These are phyloP conservation scores for Protophormia terraenovae DNA, from an alignment of 2,888 invertebrate genomes.

Conservation along the genomic window DNA sequence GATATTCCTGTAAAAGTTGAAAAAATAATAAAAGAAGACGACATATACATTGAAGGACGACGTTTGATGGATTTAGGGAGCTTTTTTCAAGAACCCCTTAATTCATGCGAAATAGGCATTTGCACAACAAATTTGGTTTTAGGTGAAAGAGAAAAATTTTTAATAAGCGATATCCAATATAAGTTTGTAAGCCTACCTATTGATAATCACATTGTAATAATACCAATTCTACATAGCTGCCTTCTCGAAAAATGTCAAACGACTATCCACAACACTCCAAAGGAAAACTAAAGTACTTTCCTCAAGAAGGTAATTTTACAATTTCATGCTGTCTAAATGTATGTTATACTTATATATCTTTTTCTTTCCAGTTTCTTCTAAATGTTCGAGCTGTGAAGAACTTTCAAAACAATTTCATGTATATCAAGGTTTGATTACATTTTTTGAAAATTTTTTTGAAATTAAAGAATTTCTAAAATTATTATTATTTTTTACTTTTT, in stretches of 20 bases:
- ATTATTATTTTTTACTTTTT: too few species aligned
- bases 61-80: conserved; percentile 19
- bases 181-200: conserved; percentile 34
- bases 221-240: conserved; percentile 49
- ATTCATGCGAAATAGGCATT: conserved; percentile 40
- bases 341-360: background rate
- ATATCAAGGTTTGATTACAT: too few species aligned
- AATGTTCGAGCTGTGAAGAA: background rate
- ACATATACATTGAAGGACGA: conserved; percentile 28
- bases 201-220: conserved; percentile 29
- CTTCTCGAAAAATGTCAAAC: conserved; percentile 37
- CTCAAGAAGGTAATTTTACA: conserved; percentile 39
- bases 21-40: conserved; percentile 14
- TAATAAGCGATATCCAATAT: conserved; percentile 30
- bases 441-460: too few species aligned
- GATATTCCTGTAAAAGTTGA: conserved; percentile 31
- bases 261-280: conserved; percentile 12
- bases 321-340: background rate
- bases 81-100: conserved; percentile 22
- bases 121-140: conserved; percentile 35
- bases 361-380: background rate
- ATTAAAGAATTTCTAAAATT: too few species aligned
- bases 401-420: background rate
- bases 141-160: conserved; percentile 24
- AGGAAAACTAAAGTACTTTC: conserved; percentile 44